Evolutionary conservation across 2,888 invertebrate genomes (phyloP).

Genomic region (Cantharis rufa): DNA sequence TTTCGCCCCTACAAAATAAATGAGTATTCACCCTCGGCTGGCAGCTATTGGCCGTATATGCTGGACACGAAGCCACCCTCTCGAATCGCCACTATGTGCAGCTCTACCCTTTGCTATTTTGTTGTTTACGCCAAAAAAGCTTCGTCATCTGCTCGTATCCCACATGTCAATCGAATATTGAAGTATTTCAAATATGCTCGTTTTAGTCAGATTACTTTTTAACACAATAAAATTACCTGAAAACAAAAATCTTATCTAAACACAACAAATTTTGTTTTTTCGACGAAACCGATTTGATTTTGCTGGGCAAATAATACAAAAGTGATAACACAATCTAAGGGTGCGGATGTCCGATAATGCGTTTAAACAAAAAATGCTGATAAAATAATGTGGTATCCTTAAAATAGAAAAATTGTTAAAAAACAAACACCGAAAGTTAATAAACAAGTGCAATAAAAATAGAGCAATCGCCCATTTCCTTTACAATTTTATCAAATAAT

Average conservation of each 20-base stretch:
- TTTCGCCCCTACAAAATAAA: slow-evolving; percentile 42
- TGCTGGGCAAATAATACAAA: slow-evolving; percentile 49
- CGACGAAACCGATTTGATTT: slow-evolving; percentile 49
- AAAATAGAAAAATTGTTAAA: not conserved
- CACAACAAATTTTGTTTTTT: slow-evolving; percentile 52
- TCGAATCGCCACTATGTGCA: slow-evolving; percentile 14
- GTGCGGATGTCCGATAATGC: slow-evolving; percentile 42
- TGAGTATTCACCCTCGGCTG: slow-evolving; percentile 43
- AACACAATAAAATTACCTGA: slow-evolving; percentile 35
- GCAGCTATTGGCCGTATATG: slow-evolving; percentile 45
- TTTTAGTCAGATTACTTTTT: not conserved
- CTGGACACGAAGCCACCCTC: slow-evolving; percentile 48
- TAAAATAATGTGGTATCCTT: not conserved
- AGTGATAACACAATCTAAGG: slow-evolving; percentile 38
- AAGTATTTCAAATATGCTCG: slow-evolving; percentile 8
- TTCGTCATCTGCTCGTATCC: slow-evolving; percentile 36
- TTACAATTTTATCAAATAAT: not conserved
- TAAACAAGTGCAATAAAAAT: not conserved
- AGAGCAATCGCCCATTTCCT: not conserved
- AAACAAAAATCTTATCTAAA: slow-evolving; percentile 51
- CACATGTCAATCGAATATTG: slow-evolving; percentile 10
- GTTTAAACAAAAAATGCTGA: slow-evolving; percentile 29
- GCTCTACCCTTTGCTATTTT: slow-evolving; percentile 46
- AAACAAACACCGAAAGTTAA: not conserved
- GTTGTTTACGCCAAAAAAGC: slow-evolving; percentile 42